Evolutionary conservation across 2,888 invertebrate genomes (phyloP).

Genomic region (Lithosia quadra): DNA sequence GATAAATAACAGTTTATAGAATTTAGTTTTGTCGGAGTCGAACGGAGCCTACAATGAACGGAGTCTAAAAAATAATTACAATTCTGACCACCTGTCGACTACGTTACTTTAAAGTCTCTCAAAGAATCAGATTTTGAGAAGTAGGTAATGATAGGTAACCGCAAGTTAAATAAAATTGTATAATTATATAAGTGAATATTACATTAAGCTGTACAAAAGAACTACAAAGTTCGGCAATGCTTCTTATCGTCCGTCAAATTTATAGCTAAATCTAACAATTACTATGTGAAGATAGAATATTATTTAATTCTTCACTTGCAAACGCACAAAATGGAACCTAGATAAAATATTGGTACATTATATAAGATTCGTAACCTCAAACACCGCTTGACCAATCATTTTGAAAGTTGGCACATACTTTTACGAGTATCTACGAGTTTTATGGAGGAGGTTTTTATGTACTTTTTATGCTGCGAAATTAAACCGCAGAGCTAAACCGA

Average conservation of each 20-base stretch:
- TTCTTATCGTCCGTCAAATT: neutral
- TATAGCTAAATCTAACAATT: too few species aligned
- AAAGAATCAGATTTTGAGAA: too few species aligned
- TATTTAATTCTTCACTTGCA: neutral
- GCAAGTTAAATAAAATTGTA: neutral
- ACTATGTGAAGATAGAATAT: too few species aligned
- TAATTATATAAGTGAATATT: neutral
- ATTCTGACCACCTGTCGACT: too few species aligned
- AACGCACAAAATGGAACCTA: neutral
- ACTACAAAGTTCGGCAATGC: too few species aligned
- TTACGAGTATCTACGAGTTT: neutral
- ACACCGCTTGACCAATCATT: neutral
- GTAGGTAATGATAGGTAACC: neutral
- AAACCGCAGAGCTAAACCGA: neutral
- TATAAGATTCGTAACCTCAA: neutral
- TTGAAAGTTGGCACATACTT: neutral
- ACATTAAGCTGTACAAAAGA: too few species aligned
- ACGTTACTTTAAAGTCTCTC: too few species aligned
- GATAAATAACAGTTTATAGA: too few species aligned
- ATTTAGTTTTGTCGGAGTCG: too few species aligned
- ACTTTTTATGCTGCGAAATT: neutral
- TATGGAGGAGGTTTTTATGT: neutral
- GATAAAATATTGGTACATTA: slow-evolving; percentile 1
- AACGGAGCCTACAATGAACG: too few species aligned
- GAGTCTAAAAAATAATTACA: too few species aligned